phyloP scores from a whole-genome alignment of 2,888 invertebrate genomes.

The Aspidiotus rigidus region DNA sequence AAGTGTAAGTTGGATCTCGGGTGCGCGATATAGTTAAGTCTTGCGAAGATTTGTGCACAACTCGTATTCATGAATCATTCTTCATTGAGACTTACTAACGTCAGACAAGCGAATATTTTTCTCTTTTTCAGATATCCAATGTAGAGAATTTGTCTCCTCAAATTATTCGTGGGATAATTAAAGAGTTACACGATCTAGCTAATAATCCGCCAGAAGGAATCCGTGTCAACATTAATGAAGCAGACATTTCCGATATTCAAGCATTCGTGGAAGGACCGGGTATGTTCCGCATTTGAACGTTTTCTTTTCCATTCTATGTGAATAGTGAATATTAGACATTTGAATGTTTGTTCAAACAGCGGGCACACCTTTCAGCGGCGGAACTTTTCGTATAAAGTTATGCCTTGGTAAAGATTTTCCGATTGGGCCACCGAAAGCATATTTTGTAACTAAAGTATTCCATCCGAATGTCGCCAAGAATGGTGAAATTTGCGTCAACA shows the following conservation, averaged over 20 bases:
- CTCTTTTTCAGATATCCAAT: slow-evolving; percentile 63
- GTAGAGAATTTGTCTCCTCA: slow-evolving; percentile 93
- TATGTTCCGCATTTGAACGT: slow-evolving; percentile 39
- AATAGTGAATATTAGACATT: background rate
- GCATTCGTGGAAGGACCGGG: slow-evolving; percentile 85
- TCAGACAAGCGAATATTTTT: background rate
- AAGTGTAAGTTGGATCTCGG: no score
- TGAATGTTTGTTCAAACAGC: slow-evolving; percentile 47
- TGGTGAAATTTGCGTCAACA: slow-evolving; percentile 95
- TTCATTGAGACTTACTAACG: background rate
- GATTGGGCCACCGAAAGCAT: slow-evolving; percentile 80
- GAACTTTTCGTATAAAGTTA: slow-evolving; percentile 80
- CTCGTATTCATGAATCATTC: no score
- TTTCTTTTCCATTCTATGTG: background rate
- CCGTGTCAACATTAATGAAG: slow-evolving; percentile 77
- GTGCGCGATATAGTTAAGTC: no score
- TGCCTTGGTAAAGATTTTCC: slow-evolving; percentile 89
- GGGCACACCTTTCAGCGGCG: slow-evolving; percentile 84
- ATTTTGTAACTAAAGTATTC: slow-evolving; percentile 90
- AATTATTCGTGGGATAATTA: slow-evolving; percentile 74
- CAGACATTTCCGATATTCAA: slow-evolving; percentile 88
- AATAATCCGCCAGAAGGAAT: slow-evolving; percentile 83
- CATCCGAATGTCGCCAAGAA: slow-evolving; percentile 87
- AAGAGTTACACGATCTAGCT: slow-evolving; percentile 76
- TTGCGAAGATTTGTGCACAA: no score